Base-by-base conservation (phyloP, 2,888 invertebrate genomes). In the Lasius platythorax region DNA sequence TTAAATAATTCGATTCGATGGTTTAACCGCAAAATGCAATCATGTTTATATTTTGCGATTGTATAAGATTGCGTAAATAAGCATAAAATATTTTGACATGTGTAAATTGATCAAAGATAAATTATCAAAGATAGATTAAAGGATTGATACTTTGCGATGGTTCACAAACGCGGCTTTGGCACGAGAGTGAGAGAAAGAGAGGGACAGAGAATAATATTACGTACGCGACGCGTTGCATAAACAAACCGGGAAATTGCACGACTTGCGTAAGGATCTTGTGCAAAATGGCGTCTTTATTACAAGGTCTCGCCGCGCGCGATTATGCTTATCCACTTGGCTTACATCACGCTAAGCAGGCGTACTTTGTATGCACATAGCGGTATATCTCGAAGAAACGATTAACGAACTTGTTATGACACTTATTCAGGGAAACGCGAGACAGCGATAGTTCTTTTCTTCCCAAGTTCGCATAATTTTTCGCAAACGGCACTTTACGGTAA, bases 191-290 rank as follows among this genome's bases (percentile, higher is more conserved):
- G 15, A 28, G 18, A 53, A 15, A 33, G 33, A 33, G n/a, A 40
- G 15, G n/a, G n/a, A 18, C n/a, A 46, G 33, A 70, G 56, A 61
- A 56, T 58, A 67, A 68, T 46, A 83, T 58, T 78, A 40, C 50
- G 50, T 76, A 67, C 40, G 40, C 37, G 53, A 33, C n/a, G 56
- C 43, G 70, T 66, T 72, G 76, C 67, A 84, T 82, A 84, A 86
- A 86, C 76, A 86, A 86, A 87, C 74, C 78, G 70, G 70, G 56
- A 53, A 75, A 79, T 85, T 70, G 83, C 84, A 67, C 64, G 85
- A 87, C 88, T 88, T 88, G 88, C 88, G 87, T 88, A 88, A 88
- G 85, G 84, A 85, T 83, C 84, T 79, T 73, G 84, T 68, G 78
- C 73, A 84, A 76, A 75, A 74, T 84, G 87, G 82, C 82, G 86